Conservation (phyloP, 2,113 vertebrate genomes). For the Pelecanoides urinatrix region DNA sequence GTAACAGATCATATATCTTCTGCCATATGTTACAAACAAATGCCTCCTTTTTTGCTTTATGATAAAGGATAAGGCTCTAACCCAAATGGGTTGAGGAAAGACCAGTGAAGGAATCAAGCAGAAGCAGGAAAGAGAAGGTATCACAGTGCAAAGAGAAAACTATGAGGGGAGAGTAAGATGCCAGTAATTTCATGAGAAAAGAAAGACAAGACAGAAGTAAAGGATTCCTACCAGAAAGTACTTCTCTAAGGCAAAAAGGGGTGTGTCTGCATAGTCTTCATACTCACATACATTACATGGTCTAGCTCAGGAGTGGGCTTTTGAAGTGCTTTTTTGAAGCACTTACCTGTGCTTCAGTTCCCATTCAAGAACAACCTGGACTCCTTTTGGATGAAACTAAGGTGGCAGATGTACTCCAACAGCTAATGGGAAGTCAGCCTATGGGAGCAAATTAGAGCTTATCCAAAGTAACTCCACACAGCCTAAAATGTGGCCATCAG, state of each 20-base stretch:
- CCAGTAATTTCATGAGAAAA: background rate
- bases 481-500: background rate
- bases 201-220: background rate
- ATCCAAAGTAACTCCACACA: background rate
- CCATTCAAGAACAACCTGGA: background rate
- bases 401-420: background rate
- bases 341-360: background rate
- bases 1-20: background rate
- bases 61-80: background rate
- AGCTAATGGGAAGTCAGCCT: background rate
- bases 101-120: background rate
- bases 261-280: background rate
- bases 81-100: background rate
- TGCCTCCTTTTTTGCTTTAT: background rate
- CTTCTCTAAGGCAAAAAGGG: background rate
- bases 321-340: background rate
- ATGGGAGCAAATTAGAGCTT: background rate
- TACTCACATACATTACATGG: background rate
- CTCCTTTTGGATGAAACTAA: background rate
- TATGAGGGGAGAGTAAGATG: background rate
- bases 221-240: background rate
- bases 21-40: background rate
- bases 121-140: background rate
- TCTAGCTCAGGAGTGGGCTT: background rate
- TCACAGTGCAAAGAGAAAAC: background rate